Base-by-base conservation (phyloP, 2,797 vertebrate genomes). In the Oreonectes daqikongensis region DNA sequence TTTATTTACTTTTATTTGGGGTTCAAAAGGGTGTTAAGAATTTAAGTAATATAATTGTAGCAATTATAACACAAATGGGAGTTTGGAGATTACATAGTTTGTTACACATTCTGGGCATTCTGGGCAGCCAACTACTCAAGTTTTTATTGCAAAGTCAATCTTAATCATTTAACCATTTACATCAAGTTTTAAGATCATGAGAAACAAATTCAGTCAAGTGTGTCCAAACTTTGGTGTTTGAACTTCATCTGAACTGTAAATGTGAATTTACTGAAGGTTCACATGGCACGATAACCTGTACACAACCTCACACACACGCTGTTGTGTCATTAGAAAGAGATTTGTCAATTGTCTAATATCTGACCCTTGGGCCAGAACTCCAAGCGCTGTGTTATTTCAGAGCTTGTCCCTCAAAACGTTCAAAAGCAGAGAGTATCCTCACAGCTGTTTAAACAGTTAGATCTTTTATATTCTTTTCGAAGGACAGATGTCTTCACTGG, bases 361-460 rank as follows among this genome's bases (percentile, higher is more conserved):
- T 86, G 72, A 82, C 81, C 82, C 77, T 81, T 83, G 79, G 82
- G 75, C 26, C 79, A 24, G 79, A 81, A 83, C 79, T 79, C 81
- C 83, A 81, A 82, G 82, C 72, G 79, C 85, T 82, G 84, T 87
- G 90, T 91, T 92, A 88, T 92, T 92, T 88, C 90, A 87, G 86
- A 78, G 86, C 75, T 83, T 80, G 69, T 81, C 81, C 84, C 75
- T 78, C 81, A 80, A 86, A 87, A 85, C 80, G 84, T 89, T 88
- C 90, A 87, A 87, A 89, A 67, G 79, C 81, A 79, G 86, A 79
- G 84, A 81, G 85, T 78, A 88, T 85, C 86, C 87, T 87, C 87
- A 89, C 92, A 93, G 92, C 92, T 94, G 92, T 93, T 93, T 89
- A 93, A 93, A 94, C 93, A 93, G 88, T 90, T 85, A 69, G 79